phyloP scores from a whole-genome alignment of 2,888 invertebrate species.

The Agonopterix subpropinquella region DNA sequence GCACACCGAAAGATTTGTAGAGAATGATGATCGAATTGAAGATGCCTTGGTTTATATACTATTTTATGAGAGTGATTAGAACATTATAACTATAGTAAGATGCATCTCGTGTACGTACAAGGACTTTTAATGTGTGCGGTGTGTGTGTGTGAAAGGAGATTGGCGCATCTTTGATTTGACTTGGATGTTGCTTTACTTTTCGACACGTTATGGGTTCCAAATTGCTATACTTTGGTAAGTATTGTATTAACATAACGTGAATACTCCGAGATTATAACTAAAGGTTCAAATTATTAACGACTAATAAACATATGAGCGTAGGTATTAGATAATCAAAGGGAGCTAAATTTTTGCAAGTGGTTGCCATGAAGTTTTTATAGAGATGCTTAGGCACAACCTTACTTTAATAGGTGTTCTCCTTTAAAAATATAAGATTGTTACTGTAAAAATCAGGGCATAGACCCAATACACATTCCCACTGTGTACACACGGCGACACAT shows the following conservation, averaged over 20 bases:
- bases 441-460: too few species aligned
- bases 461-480: too few species aligned
- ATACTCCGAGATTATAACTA: not conserved
- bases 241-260: not conserved
- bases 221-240: not conserved
- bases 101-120: slow-evolving; percentile 10
- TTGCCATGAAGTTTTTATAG: too few species aligned
- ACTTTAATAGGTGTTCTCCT: too few species aligned
- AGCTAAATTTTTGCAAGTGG: too few species aligned
- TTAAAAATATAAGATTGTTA: too few species aligned
- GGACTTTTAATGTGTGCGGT: not conserved
- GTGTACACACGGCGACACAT: too few species aligned
- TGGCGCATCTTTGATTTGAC: slow-evolving; percentile 21
- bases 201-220: not conserved
- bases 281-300: not conserved
- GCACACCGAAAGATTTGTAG: not conserved
- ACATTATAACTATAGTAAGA: slow-evolving; percentile 13
- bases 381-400: too few species aligned
- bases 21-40: not conserved
- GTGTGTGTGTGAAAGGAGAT: slow-evolving; percentile 17
- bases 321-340: too few species aligned
- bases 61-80: slow-evolving; percentile 19
- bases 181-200: too few species aligned
- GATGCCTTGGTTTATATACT: slow-evolving; percentile 19
- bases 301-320: too few species aligned